Base-by-base conservation (phyloP, 2,888 invertebrate species). In the Nymphalis urticae region DNA sequence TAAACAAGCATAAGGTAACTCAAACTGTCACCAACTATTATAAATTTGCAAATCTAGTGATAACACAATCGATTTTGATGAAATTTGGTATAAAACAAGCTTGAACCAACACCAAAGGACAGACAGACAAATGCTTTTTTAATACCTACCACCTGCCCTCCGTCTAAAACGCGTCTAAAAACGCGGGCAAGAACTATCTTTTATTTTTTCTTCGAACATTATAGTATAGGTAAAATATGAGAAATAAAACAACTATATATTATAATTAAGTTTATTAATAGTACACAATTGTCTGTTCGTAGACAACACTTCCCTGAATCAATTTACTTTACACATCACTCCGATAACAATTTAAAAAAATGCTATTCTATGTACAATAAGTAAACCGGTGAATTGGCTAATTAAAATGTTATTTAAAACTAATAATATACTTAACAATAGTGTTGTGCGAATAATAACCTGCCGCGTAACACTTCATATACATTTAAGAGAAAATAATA, bases 401-500 rank as follows among this genome's bases (percentile, higher is more conserved):
- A 32, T 59, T 51, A 32, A n/a, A 62, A 53, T 56, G 50, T 48
- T 60, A 47, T 36, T 17, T 24, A 60, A 48, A 54, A 48, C 50
- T 66, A 66, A 51, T 50, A 36, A 65, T 56, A 56, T 19, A 56
- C 47, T 60, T 64, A 63, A 63, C 60, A 65, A 54, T 63, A 64
- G 48, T 53, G 59, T 76, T 76, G 74, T 74, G 74, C 74, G 75
- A 74, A 66, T 66, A 62, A 64, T 62, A 48, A 48, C n/a, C 47
- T 62, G 69, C 66, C 58, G 48, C 51, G 50, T 68, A 68, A 63
- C 60, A 68, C 27, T 54, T 48, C 50, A 50, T 53, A 68, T 24
- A 70, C 47, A 59, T 66, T 56, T 60, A 80, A 79, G 48, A 66
- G 51, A 47, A 27, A 50, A 50, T 16, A 84, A 85, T 83, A 85